These are phyloP conservation scores for Nylanderia fulva DNA, from an alignment of 1,140 invertebrate genomes.

Conservation along the genomic window DNA sequence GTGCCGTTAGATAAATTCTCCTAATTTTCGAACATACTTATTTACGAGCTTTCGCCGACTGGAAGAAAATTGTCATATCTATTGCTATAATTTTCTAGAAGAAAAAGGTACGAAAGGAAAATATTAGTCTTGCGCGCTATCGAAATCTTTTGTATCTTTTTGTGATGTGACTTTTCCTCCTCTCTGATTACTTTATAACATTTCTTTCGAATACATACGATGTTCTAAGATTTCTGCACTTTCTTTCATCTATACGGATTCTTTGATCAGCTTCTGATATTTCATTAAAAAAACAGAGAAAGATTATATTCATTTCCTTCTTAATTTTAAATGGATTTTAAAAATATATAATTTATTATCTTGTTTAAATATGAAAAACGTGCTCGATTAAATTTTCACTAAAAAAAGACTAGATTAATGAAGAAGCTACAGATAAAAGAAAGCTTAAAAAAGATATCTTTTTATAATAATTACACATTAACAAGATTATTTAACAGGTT, in stretches of 20 bases:
- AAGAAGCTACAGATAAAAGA: background rate
- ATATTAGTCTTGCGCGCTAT: constrained; percentile 32
- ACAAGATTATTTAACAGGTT: background rate
- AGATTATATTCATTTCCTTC: background rate
- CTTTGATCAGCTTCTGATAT: constrained; percentile 17
- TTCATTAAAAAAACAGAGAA: constrained; percentile 20
- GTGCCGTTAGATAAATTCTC: background rate
- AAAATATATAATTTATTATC: constrained; percentile 2
- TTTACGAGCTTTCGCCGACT: background rate
- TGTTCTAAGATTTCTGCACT: background rate
- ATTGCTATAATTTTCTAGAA: constrained; percentile 11
- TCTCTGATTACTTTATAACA: constrained; percentile 38
- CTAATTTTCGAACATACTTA: background rate
- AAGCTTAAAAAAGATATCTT: background rate
- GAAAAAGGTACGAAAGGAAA: constrained; percentile 9
- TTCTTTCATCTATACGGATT: background rate
- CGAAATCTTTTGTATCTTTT: constrained; percentile 17
- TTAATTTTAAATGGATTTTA: constrained; percentile 5
- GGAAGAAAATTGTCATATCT: constrained; percentile 2
- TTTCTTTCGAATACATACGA: background rate
- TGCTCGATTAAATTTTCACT: background rate
- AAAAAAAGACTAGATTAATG: constrained; percentile 12
- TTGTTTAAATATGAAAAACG: background rate
- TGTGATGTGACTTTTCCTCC: constrained; percentile 11
- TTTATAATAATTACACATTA: background rate